Percentiles rank a stretch among this genome's conserved stretches.
Evolutionary conservation across 2,888 invertebrate species (phyloP).

Genomic region (Phalangium opilio): DNA sequence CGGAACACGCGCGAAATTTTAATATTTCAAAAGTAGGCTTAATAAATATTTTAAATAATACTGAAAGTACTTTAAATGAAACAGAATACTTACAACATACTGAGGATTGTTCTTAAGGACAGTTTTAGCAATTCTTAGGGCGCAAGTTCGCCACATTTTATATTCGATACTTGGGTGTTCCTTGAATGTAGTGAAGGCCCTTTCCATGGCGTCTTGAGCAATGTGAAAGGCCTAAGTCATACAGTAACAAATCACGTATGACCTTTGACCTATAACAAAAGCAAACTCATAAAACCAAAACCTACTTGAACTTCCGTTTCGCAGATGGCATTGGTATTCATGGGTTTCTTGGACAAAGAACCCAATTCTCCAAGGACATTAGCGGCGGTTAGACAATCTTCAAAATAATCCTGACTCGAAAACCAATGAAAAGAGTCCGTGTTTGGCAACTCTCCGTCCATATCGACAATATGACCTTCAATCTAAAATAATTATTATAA

Average conservation of each 20-base stretch:
- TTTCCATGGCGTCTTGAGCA: conserved; percentile 25
- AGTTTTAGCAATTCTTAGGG: conserved; percentile 41
- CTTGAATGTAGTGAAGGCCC: conserved; percentile 26
- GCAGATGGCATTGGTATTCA: conserved; percentile 42
- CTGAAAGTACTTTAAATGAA: too few relatives aligned
- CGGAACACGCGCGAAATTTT: neutral
- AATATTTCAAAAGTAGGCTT: neutral
- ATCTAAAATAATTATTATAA: neutral
- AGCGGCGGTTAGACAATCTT: conserved; percentile 44
- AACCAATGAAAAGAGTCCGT: conserved; percentile 39
- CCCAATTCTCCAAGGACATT: conserved; percentile 45
- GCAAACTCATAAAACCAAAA: conserved; percentile 5
- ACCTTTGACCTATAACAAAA: too few relatives aligned
- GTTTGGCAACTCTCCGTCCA: conserved; percentile 38
- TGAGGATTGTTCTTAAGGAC: conserved; percentile 40
- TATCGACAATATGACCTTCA: neutral
- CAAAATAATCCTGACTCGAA: conserved; percentile 23
- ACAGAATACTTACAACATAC: conserved; percentile 25
- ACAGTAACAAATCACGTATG: neutral
- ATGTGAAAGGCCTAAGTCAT: conserved; percentile 30
- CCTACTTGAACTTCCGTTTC: conserved; percentile 41
- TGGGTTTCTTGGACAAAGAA: conserved; percentile 40
- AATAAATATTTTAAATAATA: neutral
- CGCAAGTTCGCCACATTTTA: conserved; percentile 45
- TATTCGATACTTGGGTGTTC: conserved; percentile 40